Evolutionary conservation across 2,797 vertebrate genomes (phyloP), one percentile per base, ranked within the genome.

Genomic region (Pangasius macronema): DNA sequence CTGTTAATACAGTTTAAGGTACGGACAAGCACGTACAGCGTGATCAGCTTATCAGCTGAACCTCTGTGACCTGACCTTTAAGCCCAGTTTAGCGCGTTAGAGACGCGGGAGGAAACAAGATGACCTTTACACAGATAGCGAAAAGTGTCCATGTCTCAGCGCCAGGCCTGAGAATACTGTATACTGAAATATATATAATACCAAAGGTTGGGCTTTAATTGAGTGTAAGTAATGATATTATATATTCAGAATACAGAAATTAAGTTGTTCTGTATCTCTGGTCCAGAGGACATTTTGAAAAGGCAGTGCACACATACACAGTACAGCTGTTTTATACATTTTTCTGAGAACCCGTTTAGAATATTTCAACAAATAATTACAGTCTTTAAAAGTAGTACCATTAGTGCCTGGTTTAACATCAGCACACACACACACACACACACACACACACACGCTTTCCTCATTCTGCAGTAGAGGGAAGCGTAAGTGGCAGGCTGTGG

Each of bases 41-140:
- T 42, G 42, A 61, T 61, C 57, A 61, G 33, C 16, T 61, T 59
- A 72, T 72, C 77, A 4, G 13, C 27, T 53, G n/a, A 57, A 51
- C 82, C 49, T 57, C 27, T 14, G 11, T 70, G 9, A 33, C 13
- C 83, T 84, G 83, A 84, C 53, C 49, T 84, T 75, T 84, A 84
- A 59, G 36, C 14, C 7, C 3, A 18, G 46, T 36, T 65, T n/a
- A 22, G 59, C 30, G 24, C 27, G 53, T 80, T 86, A 68, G 2
- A 16, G 18, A 33, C n/a, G 51, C 68, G 14, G 53, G 59, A 46
- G 22, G 9, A 27, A 14, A 68, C 65, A 81, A 72, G 36, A 20
- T 76, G 81, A 87, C 86, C 86, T 77, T 87, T 83, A 76, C 42
- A 63, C 70, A 67, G 70, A 59, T 10, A 30, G 53, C 59, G 65